phyloP scores from a whole-genome alignment of 1,140 invertebrate species.

The Spodoptera litura region DNA sequence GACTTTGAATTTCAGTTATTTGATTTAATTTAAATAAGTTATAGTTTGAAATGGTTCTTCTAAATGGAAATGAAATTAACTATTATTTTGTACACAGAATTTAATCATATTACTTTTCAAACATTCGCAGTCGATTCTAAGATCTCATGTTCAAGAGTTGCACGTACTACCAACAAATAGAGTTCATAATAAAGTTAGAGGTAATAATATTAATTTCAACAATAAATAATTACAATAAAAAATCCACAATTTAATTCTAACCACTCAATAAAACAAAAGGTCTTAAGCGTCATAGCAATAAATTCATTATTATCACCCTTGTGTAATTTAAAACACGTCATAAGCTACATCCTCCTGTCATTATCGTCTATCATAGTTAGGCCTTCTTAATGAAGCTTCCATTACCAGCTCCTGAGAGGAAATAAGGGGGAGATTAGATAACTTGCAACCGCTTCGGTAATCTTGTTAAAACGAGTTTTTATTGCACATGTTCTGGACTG shows the following conservation, averaged over 20 bases:
- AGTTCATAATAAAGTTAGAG: too few species aligned
- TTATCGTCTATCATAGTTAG: slow-evolving; percentile 47
- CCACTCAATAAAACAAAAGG: background rate
- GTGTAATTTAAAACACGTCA: slow-evolving; percentile 21
- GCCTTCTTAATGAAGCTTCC: slow-evolving; percentile 36
- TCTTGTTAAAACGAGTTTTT: slow-evolving; percentile 42
- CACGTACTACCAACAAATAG: too few species aligned
- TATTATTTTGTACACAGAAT: too few species aligned
- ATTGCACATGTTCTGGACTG: slow-evolving; percentile 6
- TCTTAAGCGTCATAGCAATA: background rate
- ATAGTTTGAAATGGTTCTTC: too few species aligned
- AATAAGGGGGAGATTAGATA: slow-evolving; percentile 45
- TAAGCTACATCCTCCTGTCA: slow-evolving; percentile 41
- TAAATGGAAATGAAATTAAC: too few species aligned
- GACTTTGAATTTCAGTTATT: background rate
- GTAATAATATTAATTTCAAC: background rate
- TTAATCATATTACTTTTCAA: too few species aligned
- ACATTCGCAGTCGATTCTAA: too few species aligned
- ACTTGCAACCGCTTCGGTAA: slow-evolving; percentile 19
- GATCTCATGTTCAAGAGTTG: too few species aligned
- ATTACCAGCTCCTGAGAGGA: slow-evolving; percentile 26
- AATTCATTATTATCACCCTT: slow-evolving; percentile 14
- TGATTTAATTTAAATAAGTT: background rate
- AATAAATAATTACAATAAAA: background rate
- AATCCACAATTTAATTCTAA: background rate